Conservation (phyloP, 2,888 invertebrate genomes). For the Drosophila koepferae region DNA sequence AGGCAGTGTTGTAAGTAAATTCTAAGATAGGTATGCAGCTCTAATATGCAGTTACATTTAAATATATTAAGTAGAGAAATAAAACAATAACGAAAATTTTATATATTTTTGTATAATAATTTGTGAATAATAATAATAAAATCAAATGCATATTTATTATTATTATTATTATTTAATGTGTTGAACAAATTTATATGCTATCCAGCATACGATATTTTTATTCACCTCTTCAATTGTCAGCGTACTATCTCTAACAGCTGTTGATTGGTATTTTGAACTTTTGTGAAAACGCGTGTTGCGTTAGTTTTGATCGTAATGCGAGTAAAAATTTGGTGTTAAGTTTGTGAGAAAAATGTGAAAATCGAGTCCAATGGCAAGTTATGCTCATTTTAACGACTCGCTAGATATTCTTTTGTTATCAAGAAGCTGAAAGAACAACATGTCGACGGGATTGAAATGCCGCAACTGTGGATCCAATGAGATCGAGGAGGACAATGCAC, state of each 20-base stretch:
- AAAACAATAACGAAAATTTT: background rate
- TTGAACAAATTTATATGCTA: background rate
- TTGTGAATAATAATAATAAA: background rate
- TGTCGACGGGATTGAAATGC: slow-evolving; percentile 90
- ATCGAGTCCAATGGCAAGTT: background rate
- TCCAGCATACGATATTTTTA: background rate
- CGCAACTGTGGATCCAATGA: slow-evolving; percentile 95
- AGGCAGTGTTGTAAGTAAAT: slow-evolving; percentile 22
- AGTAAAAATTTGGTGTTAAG: slow-evolving; percentile 1
- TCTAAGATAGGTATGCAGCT: slow-evolving; percentile 15
- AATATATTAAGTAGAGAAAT: background rate
- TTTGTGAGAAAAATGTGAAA: slow-evolving; percentile 26
- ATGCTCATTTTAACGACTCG: background rate
- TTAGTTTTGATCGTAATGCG: slow-evolving; percentile 2
- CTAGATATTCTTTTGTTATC: background rate
- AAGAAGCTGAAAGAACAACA: slow-evolving; percentile 22
- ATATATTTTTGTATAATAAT: background rate
- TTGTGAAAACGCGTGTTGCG: slow-evolving; percentile 21
- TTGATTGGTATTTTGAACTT: slow-evolving; percentile 6
- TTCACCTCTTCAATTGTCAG: slow-evolving; percentile 1
- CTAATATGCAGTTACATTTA: background rate
- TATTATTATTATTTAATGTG: background rate
- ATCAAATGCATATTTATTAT: background rate
- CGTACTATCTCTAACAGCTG: slow-evolving; percentile 38
- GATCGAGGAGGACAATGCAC: slow-evolving; percentile 96